A percentile compares a stretch with the other conserved stretches of the same genome.
Evolutionary conservation across 2,797 vertebrate species (phyloP).

Genomic region (Cephalopachus bancanus): DNA sequence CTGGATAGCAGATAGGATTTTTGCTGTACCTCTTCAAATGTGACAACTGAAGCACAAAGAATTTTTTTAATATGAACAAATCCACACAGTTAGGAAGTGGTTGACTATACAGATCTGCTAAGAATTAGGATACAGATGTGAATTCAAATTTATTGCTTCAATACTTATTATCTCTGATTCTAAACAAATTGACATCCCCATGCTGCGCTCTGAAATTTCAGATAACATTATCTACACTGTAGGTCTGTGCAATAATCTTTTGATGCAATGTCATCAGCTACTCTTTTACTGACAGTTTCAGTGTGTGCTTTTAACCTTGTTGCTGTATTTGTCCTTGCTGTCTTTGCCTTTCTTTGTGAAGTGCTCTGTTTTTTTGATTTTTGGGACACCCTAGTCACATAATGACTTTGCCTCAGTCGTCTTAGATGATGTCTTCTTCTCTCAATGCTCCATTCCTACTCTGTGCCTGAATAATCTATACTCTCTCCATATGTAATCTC

Average conservation of each 20-base stretch:
- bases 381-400: neutral
- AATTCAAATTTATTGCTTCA: neutral
- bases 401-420: neutral
- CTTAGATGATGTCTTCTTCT: neutral
- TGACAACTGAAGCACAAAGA: neutral
- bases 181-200: neutral
- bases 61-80: neutral
- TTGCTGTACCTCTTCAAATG: neutral
- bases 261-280: neutral
- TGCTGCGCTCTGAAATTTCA: neutral
- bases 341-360: neutral
- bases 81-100: neutral
- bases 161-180: neutral
- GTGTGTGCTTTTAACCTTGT: neutral
- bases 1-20: neutral
- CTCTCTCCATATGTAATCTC: neutral
- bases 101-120: neutral
- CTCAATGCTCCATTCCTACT: neutral
- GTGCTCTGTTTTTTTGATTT: neutral
- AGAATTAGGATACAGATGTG: neutral
- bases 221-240: neutral
- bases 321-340: neutral
- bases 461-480: neutral
- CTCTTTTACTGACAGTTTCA: neutral
- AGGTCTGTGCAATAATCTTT: neutral